Evolutionary conservation across 2,113 vertebrate genomes (phyloP).

Genomic region (Malurus elegans): DNA sequence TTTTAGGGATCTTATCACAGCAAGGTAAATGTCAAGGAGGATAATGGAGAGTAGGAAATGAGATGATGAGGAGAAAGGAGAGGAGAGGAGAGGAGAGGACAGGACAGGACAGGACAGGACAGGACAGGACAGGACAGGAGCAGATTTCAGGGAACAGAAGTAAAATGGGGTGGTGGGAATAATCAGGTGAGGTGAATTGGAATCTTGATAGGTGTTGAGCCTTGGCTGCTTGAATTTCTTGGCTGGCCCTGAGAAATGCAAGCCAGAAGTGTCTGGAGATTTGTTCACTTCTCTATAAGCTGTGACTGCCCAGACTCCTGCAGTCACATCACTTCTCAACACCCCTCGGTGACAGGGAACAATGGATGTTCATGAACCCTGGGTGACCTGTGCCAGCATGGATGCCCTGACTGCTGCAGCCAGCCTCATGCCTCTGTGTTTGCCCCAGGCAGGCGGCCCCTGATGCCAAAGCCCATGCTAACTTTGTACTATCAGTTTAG

Average conservation of each 20-base stretch:
- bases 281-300: neutral
- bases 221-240: neutral
- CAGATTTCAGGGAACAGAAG: neutral
- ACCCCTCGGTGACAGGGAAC: neutral
- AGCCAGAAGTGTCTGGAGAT: neutral
- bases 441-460: rapidly evolving
- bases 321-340: neutral
- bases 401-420: neutral
- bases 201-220: rapidly evolving
- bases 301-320: neutral
- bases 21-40: neutral
- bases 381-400: rapidly evolving
- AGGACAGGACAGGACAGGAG: neutral
- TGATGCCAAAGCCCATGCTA: rapidly evolving
- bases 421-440: neutral
- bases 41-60: neutral
- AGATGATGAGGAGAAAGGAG: neutral
- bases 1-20: neutral
- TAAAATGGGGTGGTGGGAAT: rapidly evolving
- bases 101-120: neutral
- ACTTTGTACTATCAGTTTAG: neutral
- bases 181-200: neutral
- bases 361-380: neutral
- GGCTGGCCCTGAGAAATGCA: neutral
- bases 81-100: neutral